Percentiles rank a stretch among this genome's conserved stretches.
phyloP scores from a whole-genome alignment of 2,113 vertebrate species.

The Halcyon senegalensis region DNA sequence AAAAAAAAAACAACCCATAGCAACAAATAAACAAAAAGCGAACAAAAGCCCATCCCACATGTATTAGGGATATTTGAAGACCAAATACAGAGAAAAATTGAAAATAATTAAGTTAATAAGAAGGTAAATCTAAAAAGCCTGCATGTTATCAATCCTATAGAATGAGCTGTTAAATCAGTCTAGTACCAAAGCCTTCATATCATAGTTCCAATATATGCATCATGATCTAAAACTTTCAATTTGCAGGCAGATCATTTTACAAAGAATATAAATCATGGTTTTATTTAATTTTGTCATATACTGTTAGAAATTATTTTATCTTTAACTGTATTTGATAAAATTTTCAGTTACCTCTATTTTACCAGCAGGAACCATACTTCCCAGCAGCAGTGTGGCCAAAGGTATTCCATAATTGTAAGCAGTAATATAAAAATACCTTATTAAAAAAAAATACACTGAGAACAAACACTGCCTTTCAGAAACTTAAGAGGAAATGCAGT shows the following conservation, averaged over 20 bases:
- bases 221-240: background rate
- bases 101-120: background rate
- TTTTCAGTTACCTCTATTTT: background rate
- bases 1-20: background rate
- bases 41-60: fast-evolving
- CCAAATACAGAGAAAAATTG: background rate
- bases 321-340: background rate
- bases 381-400: background rate
- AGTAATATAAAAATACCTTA: background rate
- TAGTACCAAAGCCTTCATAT: background rate
- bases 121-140: background rate
- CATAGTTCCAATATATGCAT: background rate
- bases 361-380: background rate
- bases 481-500: background rate
- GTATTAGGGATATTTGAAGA: background rate
- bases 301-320: background rate
- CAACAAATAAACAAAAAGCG: background rate
- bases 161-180: background rate
- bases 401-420: background rate
- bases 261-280: background rate
- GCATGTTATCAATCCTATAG: background rate
- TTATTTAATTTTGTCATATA: background rate
- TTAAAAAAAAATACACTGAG: background rate
- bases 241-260: background rate
- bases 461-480: background rate